These are phyloP conservation scores for Epinotia bilunana DNA, from an alignment of 2,888 invertebrate genomes.

Conservation along the genomic window DNA sequence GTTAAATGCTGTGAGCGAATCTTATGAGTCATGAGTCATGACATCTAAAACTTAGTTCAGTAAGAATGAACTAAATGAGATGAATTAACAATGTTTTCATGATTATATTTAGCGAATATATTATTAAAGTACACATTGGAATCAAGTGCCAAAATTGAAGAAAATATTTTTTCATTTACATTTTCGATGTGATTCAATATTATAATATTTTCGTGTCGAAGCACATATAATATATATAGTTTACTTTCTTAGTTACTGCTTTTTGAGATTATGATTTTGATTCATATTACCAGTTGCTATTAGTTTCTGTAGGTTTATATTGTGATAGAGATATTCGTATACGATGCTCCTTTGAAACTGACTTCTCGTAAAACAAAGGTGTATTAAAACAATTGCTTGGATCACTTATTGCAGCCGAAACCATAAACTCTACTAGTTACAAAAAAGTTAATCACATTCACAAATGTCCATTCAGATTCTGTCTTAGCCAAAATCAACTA, in stretches of 20 bases:
- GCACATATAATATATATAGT: not conserved
- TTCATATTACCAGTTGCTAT: constrained; percentile 10
- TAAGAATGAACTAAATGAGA: not conserved
- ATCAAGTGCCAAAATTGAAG: constrained; percentile 29
- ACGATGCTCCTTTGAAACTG: not conserved
- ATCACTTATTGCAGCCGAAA: too few relatives aligned
- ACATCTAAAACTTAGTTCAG: not conserved
- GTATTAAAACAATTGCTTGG: not conserved
- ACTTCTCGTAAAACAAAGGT: not conserved
- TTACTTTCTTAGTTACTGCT: constrained; percentile 26
- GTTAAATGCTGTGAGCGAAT: not conserved
- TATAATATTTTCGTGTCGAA: constrained; percentile 11
- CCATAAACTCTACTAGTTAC: too few relatives aligned
- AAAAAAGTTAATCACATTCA: too few relatives aligned
- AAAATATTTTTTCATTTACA: not conserved
- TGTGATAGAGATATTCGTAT: constrained; percentile 30
- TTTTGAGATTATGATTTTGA: constrained; percentile 36
- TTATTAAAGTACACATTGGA: not conserved
- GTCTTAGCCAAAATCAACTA: too few relatives aligned
- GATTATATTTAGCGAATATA: not conserved
- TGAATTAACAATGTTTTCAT: not conserved
- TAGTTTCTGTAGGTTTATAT: constrained; percentile 6
- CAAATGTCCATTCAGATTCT: too few relatives aligned
- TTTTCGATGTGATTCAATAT: constrained; percentile 30
- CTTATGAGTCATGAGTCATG: not conserved